A percentile compares a stretch with the other conserved stretches of the same genome.
These are phyloP conservation scores for Heterodera filipjevi DNA, from an alignment of 2,888 invertebrate genomes.

Conservation along the genomic window DNA sequence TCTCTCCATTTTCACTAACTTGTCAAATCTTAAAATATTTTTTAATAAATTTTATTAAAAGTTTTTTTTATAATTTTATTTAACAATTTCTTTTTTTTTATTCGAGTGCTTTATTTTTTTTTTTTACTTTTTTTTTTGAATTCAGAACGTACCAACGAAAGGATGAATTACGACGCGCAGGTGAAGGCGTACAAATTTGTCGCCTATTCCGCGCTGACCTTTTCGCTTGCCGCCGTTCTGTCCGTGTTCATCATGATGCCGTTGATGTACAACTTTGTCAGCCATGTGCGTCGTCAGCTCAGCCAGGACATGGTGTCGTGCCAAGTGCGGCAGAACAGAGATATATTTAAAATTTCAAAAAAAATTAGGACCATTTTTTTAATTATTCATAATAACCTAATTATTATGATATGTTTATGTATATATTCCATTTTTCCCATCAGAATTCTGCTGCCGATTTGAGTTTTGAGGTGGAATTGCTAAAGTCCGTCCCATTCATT, in stretches of 20 bases:
- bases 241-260: constrained; percentile 24
- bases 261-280: constrained; percentile 25
- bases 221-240: constrained; percentile 22
- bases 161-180: constrained; percentile 22
- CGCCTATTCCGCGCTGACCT: constrained; percentile 24
- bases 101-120: too few species aligned
- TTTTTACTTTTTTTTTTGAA: neutral
- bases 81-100: too few species aligned
- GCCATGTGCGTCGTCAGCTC: constrained; percentile 18
- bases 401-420: too few species aligned
- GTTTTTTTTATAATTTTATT: too few species aligned
- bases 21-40: too few species aligned
- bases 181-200: constrained; percentile 30
- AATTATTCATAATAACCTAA: too few species aligned
- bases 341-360: too few species aligned
- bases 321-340: constrained; percentile 1
- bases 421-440: too few species aligned
- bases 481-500: constrained; percentile 29
- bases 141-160: neutral
- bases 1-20: too few species aligned
- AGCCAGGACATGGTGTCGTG: constrained; percentile 18
- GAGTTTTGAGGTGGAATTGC: constrained; percentile 26
- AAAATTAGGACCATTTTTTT: too few species aligned
- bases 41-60: too few species aligned
- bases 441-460: constrained; percentile 33